Base-by-base conservation (phyloP, 2,797 vertebrate genomes). In the Rallus crepitans region DNA sequence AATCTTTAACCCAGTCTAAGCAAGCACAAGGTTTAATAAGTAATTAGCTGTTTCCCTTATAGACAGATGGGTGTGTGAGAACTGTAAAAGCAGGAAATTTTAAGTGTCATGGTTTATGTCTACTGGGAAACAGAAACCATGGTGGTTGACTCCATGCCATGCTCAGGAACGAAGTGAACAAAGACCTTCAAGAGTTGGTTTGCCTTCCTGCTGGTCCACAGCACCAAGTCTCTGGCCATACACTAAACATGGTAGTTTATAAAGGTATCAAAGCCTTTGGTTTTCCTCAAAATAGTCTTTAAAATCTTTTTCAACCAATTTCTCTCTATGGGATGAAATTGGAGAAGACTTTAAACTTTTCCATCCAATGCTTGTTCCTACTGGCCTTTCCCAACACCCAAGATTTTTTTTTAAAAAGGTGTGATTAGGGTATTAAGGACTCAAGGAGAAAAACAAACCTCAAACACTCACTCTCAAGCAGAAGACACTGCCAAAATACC, bases 81-180 rank as follows among this genome's bases (percentile, higher is more conserved):
- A 77, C 93, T 73, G 72, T 42, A 86, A 63, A 88, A 93, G 95
- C 96, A 98, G 98, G 98, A 98, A 98, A 98, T 97, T 95, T 25
- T 95, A 97, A 96, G 97, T 98, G 98, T 98, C 97, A 97, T 89
- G 98, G 98, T 98, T 98, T 98, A 97, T 94, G 97, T 98, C 97
- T 98, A 95, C 89, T 97, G 96, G 95, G 97, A 97, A 97, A 97
- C 94, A 95, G 92, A 96, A 97, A 97, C 97, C 94, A 75, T 50
- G 33, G 90, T 37, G 82, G 69, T 71, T 97, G 97, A 98, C 96
- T 97, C 95, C 0, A 23, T 95, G 97, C 96, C 97, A 96, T 57
- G 60, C 77, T 80, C 28, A 2, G 52, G 66, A 91, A 73, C 0
- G 3, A 85, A 35, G 77, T 25, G 69, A 94, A 78, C 3, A 4